phyloP scores from a whole-genome alignment of 2,888 invertebrate genomes.

The Spilosoma lubricipeda region DNA sequence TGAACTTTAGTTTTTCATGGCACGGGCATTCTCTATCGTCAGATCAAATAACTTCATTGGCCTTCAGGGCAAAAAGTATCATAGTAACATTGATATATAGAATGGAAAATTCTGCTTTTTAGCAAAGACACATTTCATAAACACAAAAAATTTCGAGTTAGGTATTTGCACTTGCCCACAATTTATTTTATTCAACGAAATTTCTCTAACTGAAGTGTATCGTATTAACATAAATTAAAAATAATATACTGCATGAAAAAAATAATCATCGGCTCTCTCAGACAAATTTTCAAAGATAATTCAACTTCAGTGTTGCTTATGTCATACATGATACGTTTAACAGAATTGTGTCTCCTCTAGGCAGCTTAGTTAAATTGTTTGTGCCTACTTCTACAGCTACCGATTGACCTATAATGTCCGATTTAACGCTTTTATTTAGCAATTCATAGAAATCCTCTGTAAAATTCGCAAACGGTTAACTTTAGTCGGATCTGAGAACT shows the following conservation, averaged over 20 bases:
- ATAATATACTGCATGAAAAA: not conserved
- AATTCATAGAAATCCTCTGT: constrained; percentile 30
- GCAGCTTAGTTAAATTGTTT: not conserved
- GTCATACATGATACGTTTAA: not conserved
- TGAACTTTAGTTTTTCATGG: too few relatives aligned
- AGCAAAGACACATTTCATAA: not conserved
- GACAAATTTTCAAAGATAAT: not conserved
- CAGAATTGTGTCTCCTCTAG: not conserved
- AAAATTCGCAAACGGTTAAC: constrained; percentile 34
- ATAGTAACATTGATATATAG: not conserved
- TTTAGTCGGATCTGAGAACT: constrained; percentile 21
- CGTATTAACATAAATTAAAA: not conserved
- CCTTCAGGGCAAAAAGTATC: not conserved
- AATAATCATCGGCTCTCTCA: not conserved
- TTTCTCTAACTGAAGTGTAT: not conserved
- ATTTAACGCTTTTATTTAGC: not conserved
- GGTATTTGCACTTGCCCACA: not conserved
- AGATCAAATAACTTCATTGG: too few relatives aligned
- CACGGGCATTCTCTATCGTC: too few relatives aligned
- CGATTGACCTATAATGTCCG: not conserved
- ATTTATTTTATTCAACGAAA: not conserved
- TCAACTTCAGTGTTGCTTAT: too few relatives aligned
- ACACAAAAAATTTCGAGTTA: not conserved
- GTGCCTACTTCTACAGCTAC: not conserved
- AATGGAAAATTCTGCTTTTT: not conserved